phyloP scores from a whole-genome alignment of 2,797 vertebrate species.

The Luscinia megarhynchos region DNA sequence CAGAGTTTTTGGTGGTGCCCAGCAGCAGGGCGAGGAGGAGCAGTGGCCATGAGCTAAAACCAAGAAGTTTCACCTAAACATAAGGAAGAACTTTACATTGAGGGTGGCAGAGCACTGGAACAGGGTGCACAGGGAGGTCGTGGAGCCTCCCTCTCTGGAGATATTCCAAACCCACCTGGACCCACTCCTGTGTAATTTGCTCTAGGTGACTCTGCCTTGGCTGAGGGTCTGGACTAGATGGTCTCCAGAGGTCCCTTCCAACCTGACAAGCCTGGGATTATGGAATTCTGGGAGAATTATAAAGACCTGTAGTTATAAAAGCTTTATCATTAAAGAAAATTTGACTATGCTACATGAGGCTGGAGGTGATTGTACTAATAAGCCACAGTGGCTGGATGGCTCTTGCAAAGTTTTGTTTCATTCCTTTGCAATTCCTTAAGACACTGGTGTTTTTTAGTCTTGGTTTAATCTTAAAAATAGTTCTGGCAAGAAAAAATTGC shows the following conservation, averaged over 20 bases:
- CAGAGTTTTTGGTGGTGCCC: background rate
- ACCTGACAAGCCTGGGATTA: background rate
- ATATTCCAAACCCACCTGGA: background rate
- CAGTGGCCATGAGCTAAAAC: background rate
- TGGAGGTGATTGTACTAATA: background rate
- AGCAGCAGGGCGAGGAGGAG: background rate
- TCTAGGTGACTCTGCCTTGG: background rate
- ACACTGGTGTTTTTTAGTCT: background rate
- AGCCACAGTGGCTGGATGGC: background rate
- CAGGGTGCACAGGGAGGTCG: accelerated
- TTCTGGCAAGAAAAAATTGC: background rate
- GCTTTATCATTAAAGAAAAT: background rate
- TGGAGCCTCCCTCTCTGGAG: background rate
- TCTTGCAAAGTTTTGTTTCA: background rate
- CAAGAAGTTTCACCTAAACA: background rate
- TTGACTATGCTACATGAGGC: background rate
- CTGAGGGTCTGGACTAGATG: background rate
- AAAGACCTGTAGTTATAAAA: background rate
- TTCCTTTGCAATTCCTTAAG: background rate
- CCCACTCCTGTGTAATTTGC: background rate
- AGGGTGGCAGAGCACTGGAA: background rate
- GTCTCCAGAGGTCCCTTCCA: background rate
- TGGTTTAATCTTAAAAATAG: background rate
- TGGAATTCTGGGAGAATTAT: background rate
- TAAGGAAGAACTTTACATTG: background rate